A percentile compares a stretch with the other conserved stretches of the same genome.
These are phyloP conservation scores for Octomys mimax DNA, from an alignment of 2,797 vertebrate species.

Conservation along the genomic window DNA sequence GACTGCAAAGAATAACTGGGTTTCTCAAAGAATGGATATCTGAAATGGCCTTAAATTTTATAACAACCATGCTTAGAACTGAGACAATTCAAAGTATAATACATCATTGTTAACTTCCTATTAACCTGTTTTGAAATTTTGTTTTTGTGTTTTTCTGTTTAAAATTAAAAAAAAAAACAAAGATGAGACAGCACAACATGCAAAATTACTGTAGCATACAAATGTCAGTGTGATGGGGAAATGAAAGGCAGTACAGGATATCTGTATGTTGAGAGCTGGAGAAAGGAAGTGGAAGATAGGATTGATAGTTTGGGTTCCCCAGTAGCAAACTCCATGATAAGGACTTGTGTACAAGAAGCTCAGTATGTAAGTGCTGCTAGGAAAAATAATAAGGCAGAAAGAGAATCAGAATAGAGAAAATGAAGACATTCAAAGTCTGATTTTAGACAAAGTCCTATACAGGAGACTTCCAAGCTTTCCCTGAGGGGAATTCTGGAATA, in stretches of 20 bases:
- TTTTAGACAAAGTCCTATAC: neutral
- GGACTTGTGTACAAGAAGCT: neutral
- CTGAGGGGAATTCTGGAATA: neutral
- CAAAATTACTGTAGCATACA: neutral
- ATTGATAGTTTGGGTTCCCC: neutral
- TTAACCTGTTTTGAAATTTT: too few species aligned
- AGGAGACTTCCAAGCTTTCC: neutral
- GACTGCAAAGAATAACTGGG: neutral
- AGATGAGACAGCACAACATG: neutral
- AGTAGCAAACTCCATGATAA: neutral
- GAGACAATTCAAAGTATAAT: neutral
- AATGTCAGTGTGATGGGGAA: neutral
- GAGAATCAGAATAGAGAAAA: neutral
- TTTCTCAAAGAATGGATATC: neutral
- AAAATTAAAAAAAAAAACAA: neutral
- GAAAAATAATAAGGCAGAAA: neutral
- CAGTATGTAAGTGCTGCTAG: neutral
- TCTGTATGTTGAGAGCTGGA: neutral
- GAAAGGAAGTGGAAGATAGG: neutral
- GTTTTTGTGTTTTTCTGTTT: too few species aligned
- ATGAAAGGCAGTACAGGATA: neutral
- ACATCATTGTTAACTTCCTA: too few species aligned
- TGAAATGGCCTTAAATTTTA: constrained; percentile 23
- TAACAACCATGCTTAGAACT: neutral
- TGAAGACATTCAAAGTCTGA: neutral